Percentiles rank a stretch among this genome's conserved stretches.
Conservation (phyloP, 2,888 invertebrate species). For the Ashinkailepas kermadecensis region DNA sequence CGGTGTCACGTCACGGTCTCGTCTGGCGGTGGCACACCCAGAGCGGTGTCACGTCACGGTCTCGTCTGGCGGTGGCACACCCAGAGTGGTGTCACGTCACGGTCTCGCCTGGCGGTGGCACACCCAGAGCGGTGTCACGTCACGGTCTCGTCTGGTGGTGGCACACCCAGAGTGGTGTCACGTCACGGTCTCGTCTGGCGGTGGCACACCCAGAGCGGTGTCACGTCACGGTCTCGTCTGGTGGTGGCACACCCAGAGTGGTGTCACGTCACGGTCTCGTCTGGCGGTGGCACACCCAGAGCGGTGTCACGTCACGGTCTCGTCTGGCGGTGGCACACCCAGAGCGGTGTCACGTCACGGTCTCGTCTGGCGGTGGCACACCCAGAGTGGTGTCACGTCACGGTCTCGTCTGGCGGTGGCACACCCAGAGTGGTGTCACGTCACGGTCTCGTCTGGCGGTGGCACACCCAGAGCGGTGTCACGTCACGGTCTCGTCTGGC, state of each 20-base stretch:
- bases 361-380: not conserved
- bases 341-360: not conserved
- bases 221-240: not conserved
- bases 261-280: no score
- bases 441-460: no score
- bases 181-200: constrained; percentile 21
- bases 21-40: not conserved
- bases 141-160: no score
- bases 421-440: no score
- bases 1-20: not conserved
- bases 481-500: not conserved
- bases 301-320: not conserved
- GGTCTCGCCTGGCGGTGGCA: no score
- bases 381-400: not conserved
- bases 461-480: no score
- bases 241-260: no score
- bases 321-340: not conserved
- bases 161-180: no score
- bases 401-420: no score
- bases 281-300: not conserved
- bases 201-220: not conserved
- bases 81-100: not conserved
- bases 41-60: not conserved
- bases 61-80: not conserved
- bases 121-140: no score